Percentiles rank a stretch among this genome's conserved stretches.
These are phyloP conservation scores for Drosophila repleta DNA, from an alignment of 1,140 invertebrate genomes.

Conservation along the genomic window DNA sequence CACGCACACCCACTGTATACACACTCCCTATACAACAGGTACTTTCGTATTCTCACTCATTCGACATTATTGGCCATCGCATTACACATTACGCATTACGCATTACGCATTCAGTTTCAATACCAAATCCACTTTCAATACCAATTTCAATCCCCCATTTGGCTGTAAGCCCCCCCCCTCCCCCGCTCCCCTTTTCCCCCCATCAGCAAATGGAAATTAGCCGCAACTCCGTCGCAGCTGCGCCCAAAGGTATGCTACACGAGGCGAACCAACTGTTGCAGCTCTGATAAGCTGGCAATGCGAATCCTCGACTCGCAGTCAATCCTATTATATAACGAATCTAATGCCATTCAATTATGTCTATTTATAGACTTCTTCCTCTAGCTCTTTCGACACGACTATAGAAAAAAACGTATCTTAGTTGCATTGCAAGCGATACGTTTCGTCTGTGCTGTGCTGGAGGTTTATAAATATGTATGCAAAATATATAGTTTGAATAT, in stretches of 20 bases:
- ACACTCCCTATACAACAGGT: slow-evolving; percentile 14
- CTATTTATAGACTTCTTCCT: neutral
- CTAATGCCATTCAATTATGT: neutral
- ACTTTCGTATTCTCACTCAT: slow-evolving; percentile 29
- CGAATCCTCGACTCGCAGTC: neutral
- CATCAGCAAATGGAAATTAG: slow-evolving; percentile 40
- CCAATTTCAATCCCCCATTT: slow-evolving; percentile 11
- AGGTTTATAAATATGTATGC: too few relatives aligned
- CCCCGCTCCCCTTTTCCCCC: neutral
- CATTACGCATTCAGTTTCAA: slow-evolving; percentile 42
- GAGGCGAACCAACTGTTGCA: slow-evolving; percentile 32
- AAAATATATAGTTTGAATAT: too few relatives aligned
- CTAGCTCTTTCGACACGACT: neutral
- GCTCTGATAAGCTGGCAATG: neutral
- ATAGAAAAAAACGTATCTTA: too few relatives aligned
- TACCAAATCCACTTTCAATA: slow-evolving; percentile 38
- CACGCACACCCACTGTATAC: neutral
- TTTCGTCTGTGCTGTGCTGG: too few relatives aligned
- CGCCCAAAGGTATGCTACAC: slow-evolving; percentile 18
- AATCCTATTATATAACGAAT: neutral
- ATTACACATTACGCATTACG: slow-evolving; percentile 23
- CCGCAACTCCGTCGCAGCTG: slow-evolving; percentile 4
- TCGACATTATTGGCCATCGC: slow-evolving; percentile 37
- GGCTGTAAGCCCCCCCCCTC: too few relatives aligned
- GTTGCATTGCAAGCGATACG: too few relatives aligned